phyloP scores from a whole-genome alignment of 2,113 vertebrate genomes.

The Bambusicola thoracicus region DNA sequence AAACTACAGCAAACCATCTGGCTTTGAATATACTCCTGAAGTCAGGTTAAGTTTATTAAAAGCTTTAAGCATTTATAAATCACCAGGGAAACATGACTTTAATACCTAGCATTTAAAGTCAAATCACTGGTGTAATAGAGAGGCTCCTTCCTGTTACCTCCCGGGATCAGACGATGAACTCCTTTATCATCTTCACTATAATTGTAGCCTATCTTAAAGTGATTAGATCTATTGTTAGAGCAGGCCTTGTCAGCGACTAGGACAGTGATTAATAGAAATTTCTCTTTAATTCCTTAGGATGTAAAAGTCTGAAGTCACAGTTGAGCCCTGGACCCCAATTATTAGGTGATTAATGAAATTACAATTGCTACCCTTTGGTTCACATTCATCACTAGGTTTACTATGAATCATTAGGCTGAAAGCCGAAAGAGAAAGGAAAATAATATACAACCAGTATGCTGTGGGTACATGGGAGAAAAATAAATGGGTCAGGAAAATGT shows the following conservation, averaged over 20 bases:
- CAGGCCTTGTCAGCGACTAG: slow-evolving; percentile 78
- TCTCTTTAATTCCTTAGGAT: slow-evolving; percentile 78
- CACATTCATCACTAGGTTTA: slow-evolving; percentile 75
- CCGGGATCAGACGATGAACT: slow-evolving; percentile 80
- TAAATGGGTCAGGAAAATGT: slow-evolving; percentile 8
- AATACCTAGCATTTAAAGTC: slow-evolving; percentile 79
- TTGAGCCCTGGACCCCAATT: slow-evolving; percentile 81
- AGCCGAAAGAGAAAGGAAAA: slow-evolving; percentile 48
- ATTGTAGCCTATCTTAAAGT: slow-evolving; percentile 82
- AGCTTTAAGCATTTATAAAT: slow-evolving; percentile 78
- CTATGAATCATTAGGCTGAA: slow-evolving; percentile 76
- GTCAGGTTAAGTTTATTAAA: slow-evolving; percentile 80
- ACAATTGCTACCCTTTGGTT: slow-evolving; percentile 77
- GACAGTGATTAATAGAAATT: slow-evolving; percentile 80
- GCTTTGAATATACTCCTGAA: neutral
- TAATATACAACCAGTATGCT: slow-evolving; percentile 1
- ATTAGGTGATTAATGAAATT: slow-evolving; percentile 86
- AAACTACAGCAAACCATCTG: neutral
- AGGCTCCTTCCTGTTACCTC: slow-evolving; percentile 61
- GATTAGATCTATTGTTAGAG: slow-evolving; percentile 82
- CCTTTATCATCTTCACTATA: slow-evolving; percentile 85
- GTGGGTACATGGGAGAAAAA: neutral
- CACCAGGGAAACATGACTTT: slow-evolving; percentile 73
- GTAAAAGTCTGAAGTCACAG: slow-evolving; percentile 78
- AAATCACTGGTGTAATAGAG: slow-evolving; percentile 82